A percentile compares a stretch with the other conserved stretches of the same genome.
These are phyloP conservation scores for Micropterix aruncella DNA, from an alignment of 2,888 invertebrate genomes.

Conservation along the genomic window DNA sequence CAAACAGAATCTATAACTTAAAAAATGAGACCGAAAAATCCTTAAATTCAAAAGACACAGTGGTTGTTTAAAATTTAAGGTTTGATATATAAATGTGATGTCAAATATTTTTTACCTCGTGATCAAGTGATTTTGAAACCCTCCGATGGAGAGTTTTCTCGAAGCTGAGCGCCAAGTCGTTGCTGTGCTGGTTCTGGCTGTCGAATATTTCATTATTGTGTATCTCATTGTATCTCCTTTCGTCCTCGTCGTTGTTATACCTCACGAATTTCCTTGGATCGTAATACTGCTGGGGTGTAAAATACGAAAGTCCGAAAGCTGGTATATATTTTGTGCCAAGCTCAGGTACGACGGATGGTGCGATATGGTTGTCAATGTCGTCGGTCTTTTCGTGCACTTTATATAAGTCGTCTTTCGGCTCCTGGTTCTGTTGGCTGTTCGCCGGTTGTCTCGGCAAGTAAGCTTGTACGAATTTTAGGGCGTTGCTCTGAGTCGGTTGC, in stretches of 20 bases:
- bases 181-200: background rate
- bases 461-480: conserved; percentile 29
- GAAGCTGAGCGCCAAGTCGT: background rate
- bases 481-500: conserved; percentile 22
- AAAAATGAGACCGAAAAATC: too few species aligned
- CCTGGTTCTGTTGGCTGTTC: background rate
- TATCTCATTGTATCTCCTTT: background rate
- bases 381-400: background rate
- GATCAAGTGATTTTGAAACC: background rate
- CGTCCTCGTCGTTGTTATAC: background rate
- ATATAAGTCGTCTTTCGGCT: background rate
- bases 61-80: too few species aligned
- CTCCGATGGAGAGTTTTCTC: background rate
- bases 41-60: too few species aligned
- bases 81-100: background rate
- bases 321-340: background rate
- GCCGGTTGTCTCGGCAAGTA: conserved; percentile 20
- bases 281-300: background rate
- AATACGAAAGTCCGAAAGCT: background rate
- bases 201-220: background rate
- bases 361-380: background rate
- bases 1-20: too few species aligned
- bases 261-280: background rate
- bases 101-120: background rate
- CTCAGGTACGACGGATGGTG: background rate